phyloP scores from a whole-genome alignment of 2,888 invertebrate species.

The Bellardia bayeri region DNA sequence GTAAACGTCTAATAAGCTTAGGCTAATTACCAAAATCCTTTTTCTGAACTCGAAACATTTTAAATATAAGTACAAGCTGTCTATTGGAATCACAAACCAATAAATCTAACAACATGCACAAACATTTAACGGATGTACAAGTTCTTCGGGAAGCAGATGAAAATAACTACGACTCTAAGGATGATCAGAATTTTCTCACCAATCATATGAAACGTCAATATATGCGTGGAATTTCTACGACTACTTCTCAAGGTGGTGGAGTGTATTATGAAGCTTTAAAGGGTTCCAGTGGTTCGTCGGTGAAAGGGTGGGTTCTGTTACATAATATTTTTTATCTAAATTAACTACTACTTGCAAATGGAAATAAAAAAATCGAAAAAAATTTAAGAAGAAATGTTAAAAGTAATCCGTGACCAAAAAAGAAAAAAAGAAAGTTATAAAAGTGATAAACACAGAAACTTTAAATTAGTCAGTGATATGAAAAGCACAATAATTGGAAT shows the following conservation, averaged over 20 bases:
- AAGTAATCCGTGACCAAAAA: no score
- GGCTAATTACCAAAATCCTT: neutral
- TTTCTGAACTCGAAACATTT: slow-evolving; percentile 22
- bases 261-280: slow-evolving; percentile 82
- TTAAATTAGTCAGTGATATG: no score
- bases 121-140: slow-evolving; percentile 79
- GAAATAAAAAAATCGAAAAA: no score
- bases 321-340: neutral
- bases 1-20: neutral
- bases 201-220: slow-evolving; percentile 81
- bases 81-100: neutral
- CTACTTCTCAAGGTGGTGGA: slow-evolving; percentile 81
- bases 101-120: slow-evolving; percentile 76
- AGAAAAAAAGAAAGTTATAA: no score
- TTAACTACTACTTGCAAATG: no score
- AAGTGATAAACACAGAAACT: no score
- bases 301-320: slow-evolving; percentile 78
- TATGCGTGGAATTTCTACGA: slow-evolving; percentile 81
- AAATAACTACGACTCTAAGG: slow-evolving; percentile 74
- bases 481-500: no score
- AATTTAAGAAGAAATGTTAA: no score
- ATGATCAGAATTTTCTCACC: slow-evolving; percentile 77
- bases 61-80: neutral
- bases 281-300: slow-evolving; percentile 80
- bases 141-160: slow-evolving; percentile 78